Evolutionary conservation across 23 tunicate species (phyloP).

Genomic region (Clavelina lepadiformis): DNA sequence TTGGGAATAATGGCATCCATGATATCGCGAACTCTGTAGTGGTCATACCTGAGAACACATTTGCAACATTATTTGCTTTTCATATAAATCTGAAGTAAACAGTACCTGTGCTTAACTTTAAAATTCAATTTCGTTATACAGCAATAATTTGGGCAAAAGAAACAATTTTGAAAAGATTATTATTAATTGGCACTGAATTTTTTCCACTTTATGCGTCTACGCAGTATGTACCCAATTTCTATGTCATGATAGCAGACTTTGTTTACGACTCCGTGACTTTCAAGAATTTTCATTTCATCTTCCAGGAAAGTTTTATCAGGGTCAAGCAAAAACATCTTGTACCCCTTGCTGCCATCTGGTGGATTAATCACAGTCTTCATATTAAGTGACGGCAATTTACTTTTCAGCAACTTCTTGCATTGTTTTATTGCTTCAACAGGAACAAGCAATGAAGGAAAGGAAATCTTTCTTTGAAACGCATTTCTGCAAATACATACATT

Average conservation of each 20-base stretch:
- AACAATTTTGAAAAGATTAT: too few relatives aligned
- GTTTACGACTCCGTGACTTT: neutral
- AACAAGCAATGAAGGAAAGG: conserved; percentile 13
- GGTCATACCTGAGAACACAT: conserved; percentile 13
- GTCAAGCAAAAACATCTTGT: conserved; percentile 5
- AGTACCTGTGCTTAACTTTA: too few relatives aligned
- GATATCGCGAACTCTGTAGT: conserved; percentile 6
- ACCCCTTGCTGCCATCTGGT: neutral
- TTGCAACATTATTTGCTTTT: too few relatives aligned
- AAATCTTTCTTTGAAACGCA: conserved; percentile 5
- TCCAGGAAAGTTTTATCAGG: neutral
- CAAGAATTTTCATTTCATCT: neutral
- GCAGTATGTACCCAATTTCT: conserved; percentile 17
- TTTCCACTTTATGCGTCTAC: too few relatives aligned
- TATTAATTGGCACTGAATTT: too few relatives aligned
- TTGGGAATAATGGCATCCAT: conserved; percentile 14
- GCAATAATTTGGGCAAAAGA: too few relatives aligned
- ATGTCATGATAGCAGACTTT: conserved; percentile 3
- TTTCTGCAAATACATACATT: conserved; percentile 1
- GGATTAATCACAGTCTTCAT: conserved; percentile 4
- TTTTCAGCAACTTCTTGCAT: conserved; percentile 12
- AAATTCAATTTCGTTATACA: too few relatives aligned
- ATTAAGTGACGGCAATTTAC: neutral
- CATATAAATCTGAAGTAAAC: too few relatives aligned
- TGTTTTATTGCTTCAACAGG: conserved; percentile 12